Evolutionary conservation across 2,113 vertebrate species (phyloP).

Genomic region (Alethe diademata): DNA sequence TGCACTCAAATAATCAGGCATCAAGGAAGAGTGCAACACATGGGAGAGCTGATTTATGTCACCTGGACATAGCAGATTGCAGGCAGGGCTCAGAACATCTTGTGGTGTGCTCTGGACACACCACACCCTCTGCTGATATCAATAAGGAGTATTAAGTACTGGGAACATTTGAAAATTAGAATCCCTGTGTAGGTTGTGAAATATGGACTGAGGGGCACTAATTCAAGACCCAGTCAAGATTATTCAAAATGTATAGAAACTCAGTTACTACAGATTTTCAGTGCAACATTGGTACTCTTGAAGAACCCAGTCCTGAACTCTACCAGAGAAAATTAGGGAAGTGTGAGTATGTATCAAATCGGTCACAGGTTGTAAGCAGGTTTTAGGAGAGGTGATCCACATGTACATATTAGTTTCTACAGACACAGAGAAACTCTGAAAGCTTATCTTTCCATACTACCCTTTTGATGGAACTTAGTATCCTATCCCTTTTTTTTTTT

Average conservation of each 20-base stretch:
- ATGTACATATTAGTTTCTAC: background rate
- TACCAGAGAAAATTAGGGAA: background rate
- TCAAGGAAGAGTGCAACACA: background rate
- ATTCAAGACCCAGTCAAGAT: background rate
- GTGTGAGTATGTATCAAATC: background rate
- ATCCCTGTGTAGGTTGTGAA: background rate
- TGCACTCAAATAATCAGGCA: background rate
- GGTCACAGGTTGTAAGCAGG: background rate
- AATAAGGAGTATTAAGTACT: background rate
- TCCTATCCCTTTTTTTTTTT: no score
- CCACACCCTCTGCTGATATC: background rate
- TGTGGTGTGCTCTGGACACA: rapidly evolving
- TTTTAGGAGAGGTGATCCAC: background rate
- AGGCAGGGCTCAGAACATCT: background rate
- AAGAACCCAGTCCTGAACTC: background rate
- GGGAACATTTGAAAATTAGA: background rate
- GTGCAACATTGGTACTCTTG: rapidly evolving
- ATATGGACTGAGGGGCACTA: rapidly evolving
- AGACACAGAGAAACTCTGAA: background rate
- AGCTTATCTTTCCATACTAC: background rate
- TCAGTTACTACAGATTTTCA: background rate
- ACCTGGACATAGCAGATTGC: background rate
- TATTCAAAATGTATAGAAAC: background rate
- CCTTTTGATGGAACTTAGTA: background rate
- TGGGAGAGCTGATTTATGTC: background rate